Base-by-base conservation (phyloP, 2,797 vertebrate species). In the Sebastes steindachneri region DNA sequence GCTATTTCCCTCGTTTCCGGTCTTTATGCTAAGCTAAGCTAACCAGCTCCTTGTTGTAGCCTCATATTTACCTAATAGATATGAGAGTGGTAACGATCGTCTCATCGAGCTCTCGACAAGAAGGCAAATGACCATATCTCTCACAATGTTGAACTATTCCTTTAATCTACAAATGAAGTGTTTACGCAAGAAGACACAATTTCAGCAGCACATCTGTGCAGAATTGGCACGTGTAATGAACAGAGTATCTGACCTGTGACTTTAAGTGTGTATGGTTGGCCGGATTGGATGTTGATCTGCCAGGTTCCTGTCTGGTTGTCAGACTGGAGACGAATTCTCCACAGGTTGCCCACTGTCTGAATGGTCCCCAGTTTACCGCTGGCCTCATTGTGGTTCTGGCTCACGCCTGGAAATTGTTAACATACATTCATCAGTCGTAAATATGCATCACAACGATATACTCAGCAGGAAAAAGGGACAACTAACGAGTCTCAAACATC, bases 301-400 rank as follows among this genome's bases (percentile, higher is more conserved):
- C 95, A 96, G 15, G 12, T 45, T 75, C 95, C 95, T 9, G 35
- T 10, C 26, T 87, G 53, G 1, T 57, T 84, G 59, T 83, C 76
- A 60, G 62, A 15, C 0, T 88, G 81, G 8, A 96, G 73, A 26
- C 53, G 74, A 64, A 95, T 77, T 80, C 94, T 93, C 65, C 66
- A 10, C 54, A 96, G 83, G 86, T 96, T 96, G 0, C 96, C 96
- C 14, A 94, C 94, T 3, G 74, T 55, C 28, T 89, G 19, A 68
- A 95, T 83, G 9, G 69, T 88, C 58, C 93, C 96, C 75, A 96
- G 88, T 54, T 87, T 67, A 15, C 95, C 95, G 2, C 0, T 93
- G 31, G 19, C 29, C 68, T 89, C 79, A 3, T 2, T 83, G 15
- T 87, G 57, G 25, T 25, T 82, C 78, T 96, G 95, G 37, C 6